Conservation (phyloP, 2,797 vertebrate species). For the Lepilemur septentrionalis region DNA sequence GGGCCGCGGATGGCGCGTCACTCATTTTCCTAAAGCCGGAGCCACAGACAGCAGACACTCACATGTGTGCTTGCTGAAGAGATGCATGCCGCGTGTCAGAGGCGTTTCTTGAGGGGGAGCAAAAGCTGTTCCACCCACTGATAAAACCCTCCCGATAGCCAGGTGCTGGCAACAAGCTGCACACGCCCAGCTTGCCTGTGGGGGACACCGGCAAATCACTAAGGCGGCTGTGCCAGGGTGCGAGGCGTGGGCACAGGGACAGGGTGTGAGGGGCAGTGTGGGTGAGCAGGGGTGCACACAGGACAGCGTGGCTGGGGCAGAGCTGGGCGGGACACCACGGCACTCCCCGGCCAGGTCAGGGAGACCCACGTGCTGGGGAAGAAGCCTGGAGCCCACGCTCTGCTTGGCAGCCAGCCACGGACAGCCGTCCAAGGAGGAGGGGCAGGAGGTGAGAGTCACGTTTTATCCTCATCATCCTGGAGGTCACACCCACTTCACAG, state of each 20-base stretch:
- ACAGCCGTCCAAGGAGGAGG: not conserved
- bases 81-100: no score
- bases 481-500: not conserved
- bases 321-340: rapidly evolving
- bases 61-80: not conserved
- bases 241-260: not conserved
- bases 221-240: not conserved
- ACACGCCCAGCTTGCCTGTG: not conserved
- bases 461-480: not conserved
- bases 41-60: not conserved
- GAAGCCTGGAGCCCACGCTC: not conserved
- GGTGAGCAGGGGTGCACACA: not conserved
- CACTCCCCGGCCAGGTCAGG: not conserved
- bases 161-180: not conserved
- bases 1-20: rapidly evolving
- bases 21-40: not conserved
- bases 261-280: rapidly evolving
- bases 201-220: not conserved
- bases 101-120: not conserved
- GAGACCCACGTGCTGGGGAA: not conserved
- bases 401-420: not conserved
- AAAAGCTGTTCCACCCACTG: constrained; percentile 20
- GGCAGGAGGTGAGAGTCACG: not conserved
- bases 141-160: not conserved
- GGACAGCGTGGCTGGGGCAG: not conserved